Conservation (phyloP, 2,888 invertebrate genomes). For the Drosophila tripunctata region DNA sequence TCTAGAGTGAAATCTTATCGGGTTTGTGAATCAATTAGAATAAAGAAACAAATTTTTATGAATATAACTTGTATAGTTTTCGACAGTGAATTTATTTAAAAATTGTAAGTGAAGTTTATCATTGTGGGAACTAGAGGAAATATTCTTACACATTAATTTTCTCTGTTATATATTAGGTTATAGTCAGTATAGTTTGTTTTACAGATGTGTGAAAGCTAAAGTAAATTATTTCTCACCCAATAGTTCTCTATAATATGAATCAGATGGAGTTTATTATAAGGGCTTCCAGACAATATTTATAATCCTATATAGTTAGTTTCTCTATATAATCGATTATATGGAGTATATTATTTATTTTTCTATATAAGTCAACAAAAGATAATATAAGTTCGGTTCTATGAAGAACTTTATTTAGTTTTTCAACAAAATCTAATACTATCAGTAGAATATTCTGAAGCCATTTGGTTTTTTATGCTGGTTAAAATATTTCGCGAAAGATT, state of each 20-base stretch:
- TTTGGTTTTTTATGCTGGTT: slow-evolving; percentile 5
- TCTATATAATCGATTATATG: neutral
- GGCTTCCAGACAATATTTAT: neutral
- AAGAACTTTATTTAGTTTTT: neutral
- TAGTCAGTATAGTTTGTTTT: too few relatives aligned
- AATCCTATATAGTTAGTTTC: neutral
- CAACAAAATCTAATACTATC: neutral
- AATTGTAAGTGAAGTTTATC: too few relatives aligned
- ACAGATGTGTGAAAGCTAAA: too few relatives aligned
- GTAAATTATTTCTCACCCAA: too few relatives aligned
- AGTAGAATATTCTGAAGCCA: neutral
- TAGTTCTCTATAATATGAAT: too few relatives aligned
- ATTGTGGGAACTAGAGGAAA: too few relatives aligned
- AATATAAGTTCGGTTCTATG: neutral
- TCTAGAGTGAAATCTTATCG: slow-evolving; percentile 1
- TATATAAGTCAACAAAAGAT: too few relatives aligned
- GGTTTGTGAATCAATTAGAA: neutral
- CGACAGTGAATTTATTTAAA: too few relatives aligned
- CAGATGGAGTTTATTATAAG: too few relatives aligned
- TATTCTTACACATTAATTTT: too few relatives aligned
- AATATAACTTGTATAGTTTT: neutral
- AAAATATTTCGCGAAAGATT: slow-evolving; percentile 6
- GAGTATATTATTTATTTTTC: too few relatives aligned
- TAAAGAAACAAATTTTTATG: neutral
- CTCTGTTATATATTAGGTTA: too few relatives aligned